Evolutionary conservation across 2,797 vertebrate genomes (phyloP).

Genomic region (Channallabes apus): DNA sequence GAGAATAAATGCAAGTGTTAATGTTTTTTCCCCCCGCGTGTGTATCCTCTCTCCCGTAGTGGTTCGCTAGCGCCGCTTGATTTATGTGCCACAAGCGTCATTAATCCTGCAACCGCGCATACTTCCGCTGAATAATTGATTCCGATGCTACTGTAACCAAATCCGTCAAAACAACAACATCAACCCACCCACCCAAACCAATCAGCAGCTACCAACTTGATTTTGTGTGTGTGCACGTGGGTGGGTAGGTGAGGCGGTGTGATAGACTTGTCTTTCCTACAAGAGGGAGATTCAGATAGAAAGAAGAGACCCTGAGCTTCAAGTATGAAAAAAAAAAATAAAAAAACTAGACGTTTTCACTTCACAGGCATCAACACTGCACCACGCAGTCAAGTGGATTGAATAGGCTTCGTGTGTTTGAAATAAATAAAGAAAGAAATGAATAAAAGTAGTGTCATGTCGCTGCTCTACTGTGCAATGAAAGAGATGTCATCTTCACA

Average conservation of each 20-base stretch:
- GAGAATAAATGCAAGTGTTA: conserved; percentile 68
- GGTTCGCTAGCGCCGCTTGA: conserved; percentile 70
- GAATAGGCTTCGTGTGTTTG: conserved; percentile 71
- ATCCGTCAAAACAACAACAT: conserved; percentile 76
- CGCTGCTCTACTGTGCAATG: conserved; percentile 69
- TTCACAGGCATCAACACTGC: conserved; percentile 15
- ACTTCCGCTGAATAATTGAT: conserved; percentile 80
- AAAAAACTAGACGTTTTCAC: conserved; percentile 19
- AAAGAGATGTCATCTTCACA: conserved; percentile 76
- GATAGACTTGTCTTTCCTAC: conserved; percentile 44
- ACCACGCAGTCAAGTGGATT: conserved; percentile 60
- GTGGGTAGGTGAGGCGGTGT: conserved; percentile 15
- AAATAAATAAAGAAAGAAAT: conserved; percentile 58
- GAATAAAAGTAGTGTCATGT: conserved; percentile 71
- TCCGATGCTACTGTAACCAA: conserved; percentile 78
- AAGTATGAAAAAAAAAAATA: too few species aligned
- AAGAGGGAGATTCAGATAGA: conserved; percentile 27
- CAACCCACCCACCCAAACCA: conserved; percentile 45
- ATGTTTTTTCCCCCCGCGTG: conserved; percentile 65
- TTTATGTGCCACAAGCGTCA: conserved; percentile 75
- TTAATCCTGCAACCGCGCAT: conserved; percentile 79
- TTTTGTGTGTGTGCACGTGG: conserved; percentile 32
- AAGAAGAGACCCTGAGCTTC: conserved; percentile 14
- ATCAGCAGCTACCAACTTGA: conserved; percentile 44
- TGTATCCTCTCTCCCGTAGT: conserved; percentile 66